Conservation (phyloP, 2,113 vertebrate species). For the Rattus rattus region DNA sequence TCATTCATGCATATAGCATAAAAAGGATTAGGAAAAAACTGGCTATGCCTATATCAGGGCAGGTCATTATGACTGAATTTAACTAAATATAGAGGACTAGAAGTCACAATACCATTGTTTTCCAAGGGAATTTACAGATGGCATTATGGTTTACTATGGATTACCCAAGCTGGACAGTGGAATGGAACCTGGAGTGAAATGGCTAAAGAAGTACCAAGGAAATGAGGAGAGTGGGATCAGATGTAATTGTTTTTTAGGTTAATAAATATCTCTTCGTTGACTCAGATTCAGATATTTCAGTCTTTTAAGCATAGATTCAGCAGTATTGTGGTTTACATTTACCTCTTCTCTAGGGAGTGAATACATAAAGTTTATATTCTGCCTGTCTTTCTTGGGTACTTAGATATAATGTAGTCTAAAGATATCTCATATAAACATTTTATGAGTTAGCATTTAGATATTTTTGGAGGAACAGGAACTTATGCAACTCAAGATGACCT, state of each 20-base stretch:
- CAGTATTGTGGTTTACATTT: neutral
- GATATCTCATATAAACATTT: neutral
- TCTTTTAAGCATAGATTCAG: neutral
- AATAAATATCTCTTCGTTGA: neutral
- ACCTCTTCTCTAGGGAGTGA: neutral
- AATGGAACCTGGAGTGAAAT: neutral
- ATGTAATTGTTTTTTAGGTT: neutral
- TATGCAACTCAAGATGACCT: neutral
- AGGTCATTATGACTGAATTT: neutral
- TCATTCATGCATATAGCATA: neutral
- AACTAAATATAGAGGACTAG: neutral
- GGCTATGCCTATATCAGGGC: fast-evolving
- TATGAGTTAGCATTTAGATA: neutral
- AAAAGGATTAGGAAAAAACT: neutral
- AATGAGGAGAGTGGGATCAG: neutral
- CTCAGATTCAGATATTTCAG: neutral
- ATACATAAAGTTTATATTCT: neutral
- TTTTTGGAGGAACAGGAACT: neutral
- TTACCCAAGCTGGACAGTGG: neutral
- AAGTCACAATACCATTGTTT: neutral
- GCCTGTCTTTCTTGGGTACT: neutral
- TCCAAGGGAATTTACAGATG: neutral
- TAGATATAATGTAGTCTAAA: neutral
- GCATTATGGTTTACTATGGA: fast-evolving
- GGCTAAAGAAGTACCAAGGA: neutral